phyloP scores from a whole-genome alignment of 2,113 vertebrate species.

The Pimephales promelas region DNA sequence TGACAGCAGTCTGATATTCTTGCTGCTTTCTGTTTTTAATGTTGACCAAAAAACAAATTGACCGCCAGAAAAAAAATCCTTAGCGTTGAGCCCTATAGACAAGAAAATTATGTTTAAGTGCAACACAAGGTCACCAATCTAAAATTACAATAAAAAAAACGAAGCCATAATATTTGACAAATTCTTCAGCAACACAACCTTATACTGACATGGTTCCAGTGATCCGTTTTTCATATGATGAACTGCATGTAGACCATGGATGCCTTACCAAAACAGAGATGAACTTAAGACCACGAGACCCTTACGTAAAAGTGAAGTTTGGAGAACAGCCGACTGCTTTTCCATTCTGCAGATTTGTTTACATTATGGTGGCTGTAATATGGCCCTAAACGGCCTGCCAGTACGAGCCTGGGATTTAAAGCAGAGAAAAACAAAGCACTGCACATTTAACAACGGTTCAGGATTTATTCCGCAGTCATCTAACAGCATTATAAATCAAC shows the following conservation, averaged over 20 bases:
- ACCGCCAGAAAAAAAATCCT: no score
- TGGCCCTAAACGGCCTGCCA: conserved; percentile 14
- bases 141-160: background rate
- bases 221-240: background rate
- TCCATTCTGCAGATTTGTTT: conserved; percentile 15
- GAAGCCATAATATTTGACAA: background rate
- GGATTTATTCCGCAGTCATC: conserved; percentile 16
- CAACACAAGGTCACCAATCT: background rate
- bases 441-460: background rate
- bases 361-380: conserved; percentile 12
- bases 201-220: background rate
- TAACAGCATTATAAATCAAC: conserved; percentile 17
- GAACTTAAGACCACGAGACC: background rate
- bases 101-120: background rate
- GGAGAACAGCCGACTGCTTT: background rate
- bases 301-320: conserved; percentile 12
- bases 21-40: no score
- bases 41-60: no score
- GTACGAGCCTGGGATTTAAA: background rate
- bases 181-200: background rate
- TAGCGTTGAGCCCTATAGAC: no score
- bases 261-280: conserved; percentile 1
- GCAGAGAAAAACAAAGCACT: conserved; percentile 7
- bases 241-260: background rate
- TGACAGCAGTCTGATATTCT: no score